Percentiles rank a stretch among this genome's conserved stretches.
Conservation (phyloP, 1,140 invertebrate genomes). For the Drosophila willistoni region DNA sequence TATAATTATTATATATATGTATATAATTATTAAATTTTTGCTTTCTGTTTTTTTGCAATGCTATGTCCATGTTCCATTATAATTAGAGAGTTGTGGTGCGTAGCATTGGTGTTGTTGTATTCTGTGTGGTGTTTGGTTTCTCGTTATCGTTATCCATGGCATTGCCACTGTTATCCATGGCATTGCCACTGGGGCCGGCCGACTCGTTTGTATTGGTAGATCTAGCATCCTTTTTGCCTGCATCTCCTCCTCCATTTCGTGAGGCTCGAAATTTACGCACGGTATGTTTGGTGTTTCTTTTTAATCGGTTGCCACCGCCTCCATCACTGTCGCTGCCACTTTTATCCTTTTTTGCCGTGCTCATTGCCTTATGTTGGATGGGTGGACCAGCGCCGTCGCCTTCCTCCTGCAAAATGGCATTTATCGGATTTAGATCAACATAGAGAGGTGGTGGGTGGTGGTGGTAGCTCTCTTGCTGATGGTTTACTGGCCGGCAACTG, state of each 20-base stretch:
- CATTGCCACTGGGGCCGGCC: constrained; percentile 23
- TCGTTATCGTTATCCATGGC: constrained; percentile 42
- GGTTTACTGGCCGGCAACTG: not conserved
- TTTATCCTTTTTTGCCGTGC: constrained; percentile 29
- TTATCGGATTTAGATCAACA: constrained; percentile 38
- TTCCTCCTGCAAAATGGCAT: constrained; percentile 53
- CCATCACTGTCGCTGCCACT: constrained; percentile 29
- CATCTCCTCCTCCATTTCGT: constrained; percentile 28
- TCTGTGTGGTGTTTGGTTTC: constrained; percentile 62
- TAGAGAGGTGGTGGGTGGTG: constrained; percentile 40
- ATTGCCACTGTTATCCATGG: no score
- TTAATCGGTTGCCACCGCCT: constrained; percentile 50
- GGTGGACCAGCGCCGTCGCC: constrained; percentile 24
- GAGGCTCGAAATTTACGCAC: constrained; percentile 59
- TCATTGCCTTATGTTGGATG: constrained; percentile 7
- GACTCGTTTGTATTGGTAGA: constrained; percentile 31
- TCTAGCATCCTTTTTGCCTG: constrained; percentile 38
- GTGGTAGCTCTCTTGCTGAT: constrained; percentile 21
- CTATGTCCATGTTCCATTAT: constrained; percentile 47
- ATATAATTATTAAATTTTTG: constrained; percentile 17
- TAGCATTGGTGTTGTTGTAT: constrained; percentile 60
- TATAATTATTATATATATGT: no score
- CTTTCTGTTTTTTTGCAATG: constrained; percentile 17
- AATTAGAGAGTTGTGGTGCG: constrained; percentile 76
- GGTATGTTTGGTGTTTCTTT: constrained; percentile 66